Evolutionary conservation across 2,888 invertebrate genomes (phyloP).

Genomic region (Cenopis cana): DNA sequence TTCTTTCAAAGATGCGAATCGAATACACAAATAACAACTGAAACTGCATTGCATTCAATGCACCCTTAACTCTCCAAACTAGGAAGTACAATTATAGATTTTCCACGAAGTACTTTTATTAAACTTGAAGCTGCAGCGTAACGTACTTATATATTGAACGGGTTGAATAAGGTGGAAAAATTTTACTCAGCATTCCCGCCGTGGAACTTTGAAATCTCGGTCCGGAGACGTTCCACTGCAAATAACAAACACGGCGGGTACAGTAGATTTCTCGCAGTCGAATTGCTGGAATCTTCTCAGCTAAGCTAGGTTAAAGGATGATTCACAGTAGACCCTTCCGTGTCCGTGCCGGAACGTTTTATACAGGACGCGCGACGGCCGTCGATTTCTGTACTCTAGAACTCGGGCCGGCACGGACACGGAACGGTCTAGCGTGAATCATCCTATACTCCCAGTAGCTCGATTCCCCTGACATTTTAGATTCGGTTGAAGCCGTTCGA

Average conservation of each 20-base stretch:
- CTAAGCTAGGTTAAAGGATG: no score
- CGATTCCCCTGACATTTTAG: no score
- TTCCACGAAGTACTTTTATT: slow-evolving; percentile 1
- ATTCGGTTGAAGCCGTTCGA: no score
- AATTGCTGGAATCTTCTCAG: no score
- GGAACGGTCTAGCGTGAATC: no score
- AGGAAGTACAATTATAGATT: slow-evolving; percentile 13
- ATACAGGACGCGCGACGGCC: no score
- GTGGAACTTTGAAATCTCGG: slow-evolving; percentile 11
- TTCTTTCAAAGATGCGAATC: background rate
- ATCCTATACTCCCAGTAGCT: no score
- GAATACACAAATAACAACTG: background rate
- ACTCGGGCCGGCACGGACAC: no score
- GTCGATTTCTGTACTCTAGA: no score
- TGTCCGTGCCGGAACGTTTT: no score
- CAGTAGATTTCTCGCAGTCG: no score
- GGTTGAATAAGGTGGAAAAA: background rate
- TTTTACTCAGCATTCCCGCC: background rate
- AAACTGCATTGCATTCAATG: slow-evolving; percentile 15
- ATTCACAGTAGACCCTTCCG: no score
- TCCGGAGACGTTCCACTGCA: background rate
- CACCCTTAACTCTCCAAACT: slow-evolving; percentile 5
- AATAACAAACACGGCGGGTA: slow-evolving; percentile 17
- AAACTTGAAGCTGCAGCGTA: background rate
- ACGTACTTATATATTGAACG: background rate